Base-by-base conservation (phyloP, 2,888 invertebrate genomes). In the Melanotus villosus region DNA sequence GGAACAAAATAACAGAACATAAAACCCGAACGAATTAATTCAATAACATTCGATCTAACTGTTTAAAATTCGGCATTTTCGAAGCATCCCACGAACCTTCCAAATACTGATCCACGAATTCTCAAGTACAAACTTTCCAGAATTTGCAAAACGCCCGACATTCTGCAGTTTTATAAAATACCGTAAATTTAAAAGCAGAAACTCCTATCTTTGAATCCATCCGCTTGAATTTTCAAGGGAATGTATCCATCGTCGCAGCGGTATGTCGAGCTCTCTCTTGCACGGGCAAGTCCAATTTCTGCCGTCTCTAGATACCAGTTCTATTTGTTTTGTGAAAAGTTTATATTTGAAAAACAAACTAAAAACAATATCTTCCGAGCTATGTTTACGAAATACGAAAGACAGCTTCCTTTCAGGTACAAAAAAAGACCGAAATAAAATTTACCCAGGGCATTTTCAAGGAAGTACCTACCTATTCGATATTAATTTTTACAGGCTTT, bases 301-400 rank as follows among this genome's bases (percentile, higher is more conserved):
- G 23, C 69, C 69, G 58, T 77, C 74, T 74, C 75, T 56, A 65
- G 70, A 69, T 66, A 68, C 73, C 68, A 71, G 76, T 78, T 81
- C 78, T 81, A 79, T 80, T 82, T 82, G 80, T 79, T 82, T 80
- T 82, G 78, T 80, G 77, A 80, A 81, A 83, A 83, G 79, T 81
- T 81, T 80, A 79, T 79, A 80, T 80, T 81, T 77, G 80, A 80
- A 83, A 82, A 83, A 81, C 81, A 81, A 83, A 82, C 80, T 81
- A 81, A 82, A 81, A 81, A 77, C 78, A 77, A 75, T 78, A 77
- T 73, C 75, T 75, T 73, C n/a, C 26, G 26, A 52, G 52, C 59
- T 18, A 73, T 75, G 72, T 73, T 71, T 72, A 62, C 69, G 45
- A 71, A 65, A 26, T 26, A 26, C 26, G 26, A 26, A 26, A 26